Base-by-base conservation (phyloP, 2,113 vertebrate genomes). In the Taxidea taxus region DNA sequence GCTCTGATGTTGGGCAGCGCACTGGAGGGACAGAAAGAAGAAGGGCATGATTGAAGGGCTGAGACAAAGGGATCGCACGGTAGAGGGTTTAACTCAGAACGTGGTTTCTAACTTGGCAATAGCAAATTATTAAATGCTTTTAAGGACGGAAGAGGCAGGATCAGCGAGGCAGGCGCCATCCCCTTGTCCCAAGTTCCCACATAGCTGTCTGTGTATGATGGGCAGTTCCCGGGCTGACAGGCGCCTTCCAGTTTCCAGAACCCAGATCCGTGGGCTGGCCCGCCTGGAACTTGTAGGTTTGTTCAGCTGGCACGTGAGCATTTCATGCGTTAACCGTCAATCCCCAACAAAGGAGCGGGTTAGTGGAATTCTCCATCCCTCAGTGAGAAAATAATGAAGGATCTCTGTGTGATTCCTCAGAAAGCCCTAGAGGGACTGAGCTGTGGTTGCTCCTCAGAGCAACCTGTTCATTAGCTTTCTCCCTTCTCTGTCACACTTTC, bases 131-230 rank as follows among this genome's bases (percentile, higher is more conserved):
- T 6, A 21, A 9, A 34, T 10, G 23, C 56, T 47, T 54, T 70
- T 37, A 64, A 72, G 64, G 15, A 23, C 8, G 31, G 20, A 27
- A 66, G 37, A 42, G 42, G 21, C 25, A 12, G 39, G 74, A 25
- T 8, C n/a, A 44, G 42, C 2, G 6, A 81, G 56, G 21, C 14
- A 7, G n/a, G 12, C 1, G 0, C 37, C 27, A 10, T 20, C 20
- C 2, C 10, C 13, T 62, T n/a, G 16, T 3, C n/a, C 27, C 29
- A 6, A 58, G 42, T 7, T 25, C 70, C 15, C 6, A 0, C 1
- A 18, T 13, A n/a, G 62, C 62, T 20, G 13, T 51, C 58, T 13
- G 54, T 58, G 72, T 13, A 44, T 58, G 72, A 5, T 10, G 20
- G 2, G 2, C 21, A 7, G 39, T 25, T 58, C 37, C 58, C 23